A percentile compares a stretch with the other conserved stretches of the same genome.
Evolutionary conservation across 1,140 invertebrate species (phyloP).

Genomic region (Lepidurus arcticus): DNA sequence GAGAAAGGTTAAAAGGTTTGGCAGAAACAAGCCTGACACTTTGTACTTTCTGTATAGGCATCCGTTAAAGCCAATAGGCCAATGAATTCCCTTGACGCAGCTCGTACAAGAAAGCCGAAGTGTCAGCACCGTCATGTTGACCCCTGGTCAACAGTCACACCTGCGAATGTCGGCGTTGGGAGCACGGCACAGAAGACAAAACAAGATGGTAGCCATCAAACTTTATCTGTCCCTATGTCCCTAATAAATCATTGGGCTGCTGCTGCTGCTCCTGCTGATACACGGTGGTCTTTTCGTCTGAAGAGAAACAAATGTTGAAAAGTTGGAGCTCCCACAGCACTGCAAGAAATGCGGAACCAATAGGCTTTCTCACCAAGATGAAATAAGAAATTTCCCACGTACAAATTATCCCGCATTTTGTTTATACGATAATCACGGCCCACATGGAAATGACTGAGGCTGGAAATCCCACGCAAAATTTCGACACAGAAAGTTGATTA

Average conservation of each 20-base stretch:
- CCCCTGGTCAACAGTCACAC: neutral
- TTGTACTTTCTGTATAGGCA: neutral
- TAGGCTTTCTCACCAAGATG: neutral
- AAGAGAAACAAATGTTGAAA: conserved; percentile 11
- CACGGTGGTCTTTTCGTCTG: neutral
- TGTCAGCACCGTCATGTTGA: conserved; percentile 12
- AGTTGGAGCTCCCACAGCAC: neutral
- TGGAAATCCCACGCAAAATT: no score
- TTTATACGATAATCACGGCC: no score
- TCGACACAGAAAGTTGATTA: no score
- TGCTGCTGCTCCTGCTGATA: neutral
- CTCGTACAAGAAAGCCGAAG: conserved; percentile 9
- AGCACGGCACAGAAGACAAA: neutral
- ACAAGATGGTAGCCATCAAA: neutral
- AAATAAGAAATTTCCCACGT: neutral
- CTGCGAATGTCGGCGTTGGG: neutral
- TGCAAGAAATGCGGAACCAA: neutral
- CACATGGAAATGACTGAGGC: no score
- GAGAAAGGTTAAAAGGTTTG: conserved; percentile 19
- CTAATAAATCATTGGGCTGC: neutral
- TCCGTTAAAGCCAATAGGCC: conserved; percentile 8
- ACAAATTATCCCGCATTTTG: neutral
- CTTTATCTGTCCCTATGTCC: neutral
- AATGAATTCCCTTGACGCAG: neutral
- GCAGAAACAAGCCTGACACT: conserved; percentile 3